Conservation (phyloP, 2,888 invertebrate genomes). For the Tachina fera region DNA sequence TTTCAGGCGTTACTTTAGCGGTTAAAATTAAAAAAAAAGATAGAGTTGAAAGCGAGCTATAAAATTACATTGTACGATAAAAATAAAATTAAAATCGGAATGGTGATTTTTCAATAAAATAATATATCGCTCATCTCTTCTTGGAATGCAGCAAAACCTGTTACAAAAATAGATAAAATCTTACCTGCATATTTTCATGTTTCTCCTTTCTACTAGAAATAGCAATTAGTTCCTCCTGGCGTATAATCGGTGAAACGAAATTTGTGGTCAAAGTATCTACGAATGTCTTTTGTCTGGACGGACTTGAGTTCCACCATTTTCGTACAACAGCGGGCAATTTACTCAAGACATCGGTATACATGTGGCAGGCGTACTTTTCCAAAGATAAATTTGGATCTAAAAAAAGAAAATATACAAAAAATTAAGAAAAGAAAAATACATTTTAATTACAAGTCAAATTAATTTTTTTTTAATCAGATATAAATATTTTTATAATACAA, state of each 20-base stretch:
- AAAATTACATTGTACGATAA: no score
- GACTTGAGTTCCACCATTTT: slow-evolving; percentile 90
- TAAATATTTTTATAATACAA: slow-evolving; percentile 21
- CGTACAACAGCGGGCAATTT: slow-evolving; percentile 89
- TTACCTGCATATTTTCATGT: slow-evolving; percentile 87
- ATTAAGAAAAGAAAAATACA: slow-evolving; percentile 17
- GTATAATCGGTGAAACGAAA: slow-evolving; percentile 88
- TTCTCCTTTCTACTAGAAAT: slow-evolving; percentile 84
- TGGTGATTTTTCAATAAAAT: no score
- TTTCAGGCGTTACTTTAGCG: not conserved
- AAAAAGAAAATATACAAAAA: slow-evolving; percentile 56
- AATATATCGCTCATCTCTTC: no score
- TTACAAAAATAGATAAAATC: not conserved
- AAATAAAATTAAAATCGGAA: no score
- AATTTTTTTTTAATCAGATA: slow-evolving; percentile 22
- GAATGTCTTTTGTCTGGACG: slow-evolving; percentile 86
- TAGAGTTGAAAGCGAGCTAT: no score
- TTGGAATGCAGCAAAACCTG: not conserved
- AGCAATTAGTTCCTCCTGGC: slow-evolving; percentile 86
- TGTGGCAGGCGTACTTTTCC: slow-evolving; percentile 85
- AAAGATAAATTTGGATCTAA: slow-evolving; percentile 76
- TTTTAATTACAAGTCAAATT: slow-evolving; percentile 11
- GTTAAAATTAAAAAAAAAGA: no score
- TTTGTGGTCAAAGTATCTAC: slow-evolving; percentile 88
- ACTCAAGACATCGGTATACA: slow-evolving; percentile 86